A percentile compares a stretch with the other conserved stretches of the same genome.
These are phyloP conservation scores for Brenthis hecate DNA, from an alignment of 2,888 invertebrate species.

Conservation along the genomic window DNA sequence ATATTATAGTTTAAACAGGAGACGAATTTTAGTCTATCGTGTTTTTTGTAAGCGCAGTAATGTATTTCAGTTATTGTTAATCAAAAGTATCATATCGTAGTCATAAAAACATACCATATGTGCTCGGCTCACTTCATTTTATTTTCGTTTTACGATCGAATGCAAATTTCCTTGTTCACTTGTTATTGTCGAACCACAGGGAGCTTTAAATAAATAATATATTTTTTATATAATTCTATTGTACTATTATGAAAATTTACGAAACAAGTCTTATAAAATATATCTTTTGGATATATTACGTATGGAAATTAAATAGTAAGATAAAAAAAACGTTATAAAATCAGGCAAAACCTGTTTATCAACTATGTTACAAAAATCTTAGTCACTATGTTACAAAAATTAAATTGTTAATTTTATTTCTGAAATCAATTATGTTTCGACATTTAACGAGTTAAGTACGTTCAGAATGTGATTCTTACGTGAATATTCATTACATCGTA, in stretches of 20 bases:
- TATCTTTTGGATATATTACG: not conserved
- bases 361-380: not conserved
- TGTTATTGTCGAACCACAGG: conserved; percentile 42
- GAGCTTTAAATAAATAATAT: conserved; percentile 15
- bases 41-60: not conserved
- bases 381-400: conserved; percentile 10
- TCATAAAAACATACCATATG: conserved; percentile 52
- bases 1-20: no score
- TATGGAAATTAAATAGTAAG: not conserved
- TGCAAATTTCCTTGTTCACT: conserved; percentile 52
- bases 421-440: conserved; percentile 19
- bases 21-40: not conserved
- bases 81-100: conserved; percentile 40
- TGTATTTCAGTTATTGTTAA: conserved; percentile 23
- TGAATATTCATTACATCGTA: not conserved
- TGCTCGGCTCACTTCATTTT: conserved; percentile 55
- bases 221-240: conserved; percentile 15
- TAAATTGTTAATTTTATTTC: conserved; percentile 6
- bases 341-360: conserved; percentile 10
- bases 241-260: not conserved
- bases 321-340: not conserved
- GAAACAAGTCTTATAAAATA: not conserved
- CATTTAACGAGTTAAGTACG: not conserved
- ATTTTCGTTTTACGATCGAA: conserved; percentile 63
- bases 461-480: conserved; percentile 7